Evolutionary conservation across 1,140 invertebrate genomes (phyloP).

Genomic region (Trichonephila inaurata): DNA sequence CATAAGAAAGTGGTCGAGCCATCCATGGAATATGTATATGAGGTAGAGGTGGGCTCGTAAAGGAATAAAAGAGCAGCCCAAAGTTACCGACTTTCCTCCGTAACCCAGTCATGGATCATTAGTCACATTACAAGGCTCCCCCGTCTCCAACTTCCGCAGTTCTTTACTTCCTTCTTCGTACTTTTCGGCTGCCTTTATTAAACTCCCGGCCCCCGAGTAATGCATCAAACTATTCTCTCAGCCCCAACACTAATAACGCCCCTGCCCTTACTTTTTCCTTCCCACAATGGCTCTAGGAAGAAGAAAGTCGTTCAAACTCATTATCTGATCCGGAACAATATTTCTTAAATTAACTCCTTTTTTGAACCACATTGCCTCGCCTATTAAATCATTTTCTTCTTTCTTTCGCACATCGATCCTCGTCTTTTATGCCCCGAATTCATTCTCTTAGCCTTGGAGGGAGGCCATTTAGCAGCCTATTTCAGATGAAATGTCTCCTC

Average conservation of each 20-base stretch:
- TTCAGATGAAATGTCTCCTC: background rate
- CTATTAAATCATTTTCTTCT: constrained; percentile 52
- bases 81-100: constrained; percentile 64
- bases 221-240: constrained; percentile 67
- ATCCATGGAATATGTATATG: constrained; percentile 74
- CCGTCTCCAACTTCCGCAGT: constrained; percentile 50
- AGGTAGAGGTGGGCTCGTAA: constrained; percentile 70
- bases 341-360: constrained; percentile 70
- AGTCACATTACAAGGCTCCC: constrained; percentile 73
- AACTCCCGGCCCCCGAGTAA: constrained; percentile 66
- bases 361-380: constrained; percentile 30
- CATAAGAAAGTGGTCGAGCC: constrained; percentile 67
- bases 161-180: constrained; percentile 56
- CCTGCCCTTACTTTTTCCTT: constrained; percentile 25
- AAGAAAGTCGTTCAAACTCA: constrained; percentile 47
- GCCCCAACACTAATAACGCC: constrained; percentile 60
- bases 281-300: constrained; percentile 51
- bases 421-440: constrained; percentile 14
- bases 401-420: constrained; percentile 31
- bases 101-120: constrained; percentile 71
- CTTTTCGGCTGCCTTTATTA: constrained; percentile 68
- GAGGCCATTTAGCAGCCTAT: constrained; percentile 31
- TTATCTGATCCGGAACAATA: constrained; percentile 72
- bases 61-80: constrained; percentile 68
- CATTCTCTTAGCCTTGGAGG: constrained; percentile 9